phyloP scores from a whole-genome alignment of 53 echinoderm and acorn worm genomes.

The Actinopyga echinites region DNA sequence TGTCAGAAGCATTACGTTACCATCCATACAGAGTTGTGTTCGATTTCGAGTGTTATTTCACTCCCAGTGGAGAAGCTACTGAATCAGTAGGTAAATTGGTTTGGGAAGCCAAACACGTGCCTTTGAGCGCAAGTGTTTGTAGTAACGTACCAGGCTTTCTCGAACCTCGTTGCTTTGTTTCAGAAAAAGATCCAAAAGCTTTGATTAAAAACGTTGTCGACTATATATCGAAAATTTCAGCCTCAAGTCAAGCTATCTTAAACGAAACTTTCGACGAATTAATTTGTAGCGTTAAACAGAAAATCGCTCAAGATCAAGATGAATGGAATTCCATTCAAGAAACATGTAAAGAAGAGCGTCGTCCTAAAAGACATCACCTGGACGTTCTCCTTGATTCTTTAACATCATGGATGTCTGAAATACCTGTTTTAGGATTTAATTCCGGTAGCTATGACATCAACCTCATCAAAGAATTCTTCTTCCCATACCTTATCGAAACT shows the following conservation, averaged over 20 bases:
- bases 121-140: conserved; percentile 46
- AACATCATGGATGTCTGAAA: neutral
- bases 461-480: conserved; percentile 23
- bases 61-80: neutral
- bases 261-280: neutral
- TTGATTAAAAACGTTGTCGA: neutral
- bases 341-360: neutral
- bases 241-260: conserved; percentile 3
- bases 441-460: conserved; percentile 35
- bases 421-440: conserved; percentile 41
- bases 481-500: conserved; percentile 38
- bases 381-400: neutral
- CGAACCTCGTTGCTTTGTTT: neutral
- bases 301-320: conserved; percentile 11
- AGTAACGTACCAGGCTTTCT: conserved; percentile 47
- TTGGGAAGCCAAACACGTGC: conserved; percentile 33
- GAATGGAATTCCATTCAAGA: conserved; percentile 16
- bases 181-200: neutral
- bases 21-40: neutral
- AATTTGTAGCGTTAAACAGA: neutral
- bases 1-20: neutral
- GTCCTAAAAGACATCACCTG: conserved; percentile 1
- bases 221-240: conserved; percentile 1
- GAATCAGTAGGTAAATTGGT: neutral
- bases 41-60: conserved; percentile 7